Conservation (phyloP, 2,113 vertebrate genomes). For the Raphicerus campestris region DNA sequence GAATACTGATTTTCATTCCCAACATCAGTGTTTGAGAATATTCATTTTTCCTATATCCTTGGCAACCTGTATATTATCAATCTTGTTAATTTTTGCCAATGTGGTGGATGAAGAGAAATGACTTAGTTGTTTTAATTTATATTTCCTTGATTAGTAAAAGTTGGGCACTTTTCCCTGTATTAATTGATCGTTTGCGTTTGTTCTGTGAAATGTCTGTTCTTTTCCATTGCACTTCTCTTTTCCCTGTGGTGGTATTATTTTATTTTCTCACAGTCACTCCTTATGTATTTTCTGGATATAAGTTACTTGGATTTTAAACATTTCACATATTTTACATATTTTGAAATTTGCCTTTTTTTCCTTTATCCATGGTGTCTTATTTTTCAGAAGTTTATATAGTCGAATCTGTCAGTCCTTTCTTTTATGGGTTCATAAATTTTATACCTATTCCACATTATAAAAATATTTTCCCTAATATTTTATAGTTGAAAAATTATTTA, state of each 20-base stretch:
- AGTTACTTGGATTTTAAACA: background rate
- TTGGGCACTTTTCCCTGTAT: background rate
- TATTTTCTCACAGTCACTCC: background rate
- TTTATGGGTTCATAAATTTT: background rate
- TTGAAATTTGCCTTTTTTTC: conserved; percentile 4
- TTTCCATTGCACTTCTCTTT: background rate
- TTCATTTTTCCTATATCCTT: background rate
- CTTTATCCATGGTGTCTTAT: background rate
- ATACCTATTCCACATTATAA: background rate
- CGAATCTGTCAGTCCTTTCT: background rate
- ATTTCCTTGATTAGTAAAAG: background rate
- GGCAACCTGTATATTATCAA: background rate
- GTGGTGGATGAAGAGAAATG: background rate
- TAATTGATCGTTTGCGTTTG: background rate
- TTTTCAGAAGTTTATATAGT: background rate
- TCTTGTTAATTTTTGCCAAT: conserved; percentile 21
- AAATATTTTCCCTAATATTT: background rate
- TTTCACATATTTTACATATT: background rate
- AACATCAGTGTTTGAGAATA: background rate
- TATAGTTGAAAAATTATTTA: background rate
- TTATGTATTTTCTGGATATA: background rate
- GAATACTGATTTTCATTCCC: background rate
- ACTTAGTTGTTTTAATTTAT: conserved; percentile 19
- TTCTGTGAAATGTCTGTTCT: conserved; percentile 8
- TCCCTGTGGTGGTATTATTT: background rate